Conservation (phyloP, 1,140 invertebrate genomes). For the Hydropsyche tenuis region DNA sequence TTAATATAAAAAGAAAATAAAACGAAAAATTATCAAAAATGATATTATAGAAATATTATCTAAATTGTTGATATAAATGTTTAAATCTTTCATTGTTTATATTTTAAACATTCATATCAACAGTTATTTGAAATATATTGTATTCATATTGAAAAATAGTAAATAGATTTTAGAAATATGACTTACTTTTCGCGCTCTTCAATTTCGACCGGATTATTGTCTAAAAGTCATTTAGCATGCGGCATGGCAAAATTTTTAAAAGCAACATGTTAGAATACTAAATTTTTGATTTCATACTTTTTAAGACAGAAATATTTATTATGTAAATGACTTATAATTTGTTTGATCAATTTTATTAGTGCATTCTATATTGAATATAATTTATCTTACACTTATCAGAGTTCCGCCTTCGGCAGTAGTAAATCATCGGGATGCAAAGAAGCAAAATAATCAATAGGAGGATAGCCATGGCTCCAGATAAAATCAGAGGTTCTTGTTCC, state of each 20-base stretch:
- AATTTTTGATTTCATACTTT: too few species aligned
- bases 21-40: conserved; percentile 23
- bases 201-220: conserved; percentile 79
- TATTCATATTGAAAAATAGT: neutral
- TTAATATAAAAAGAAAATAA: too few species aligned
- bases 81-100: too few species aligned
- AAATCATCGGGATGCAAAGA: conserved; percentile 82
- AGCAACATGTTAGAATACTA: conserved; percentile 21
- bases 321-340: conserved; percentile 50
- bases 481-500: conserved; percentile 77
- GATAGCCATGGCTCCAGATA: conserved; percentile 76
- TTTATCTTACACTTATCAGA: conserved; percentile 84
- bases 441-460: conserved; percentile 79
- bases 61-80: too few species aligned
- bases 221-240: conserved; percentile 59
- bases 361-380: neutral
- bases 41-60: conserved; percentile 21
- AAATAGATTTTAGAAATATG: conserved; percentile 41
- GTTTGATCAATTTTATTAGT: conserved; percentile 49
- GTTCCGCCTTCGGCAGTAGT: conserved; percentile 79
- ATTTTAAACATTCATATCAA: too few species aligned
- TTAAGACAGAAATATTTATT: too few species aligned
- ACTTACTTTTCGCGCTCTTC: conserved; percentile 88
- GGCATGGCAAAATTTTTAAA: conserved; percentile 30
- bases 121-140: too few species aligned